phyloP scores from a whole-genome alignment of 2,888 invertebrate genomes.

The Hyposoter dolosus region DNA sequence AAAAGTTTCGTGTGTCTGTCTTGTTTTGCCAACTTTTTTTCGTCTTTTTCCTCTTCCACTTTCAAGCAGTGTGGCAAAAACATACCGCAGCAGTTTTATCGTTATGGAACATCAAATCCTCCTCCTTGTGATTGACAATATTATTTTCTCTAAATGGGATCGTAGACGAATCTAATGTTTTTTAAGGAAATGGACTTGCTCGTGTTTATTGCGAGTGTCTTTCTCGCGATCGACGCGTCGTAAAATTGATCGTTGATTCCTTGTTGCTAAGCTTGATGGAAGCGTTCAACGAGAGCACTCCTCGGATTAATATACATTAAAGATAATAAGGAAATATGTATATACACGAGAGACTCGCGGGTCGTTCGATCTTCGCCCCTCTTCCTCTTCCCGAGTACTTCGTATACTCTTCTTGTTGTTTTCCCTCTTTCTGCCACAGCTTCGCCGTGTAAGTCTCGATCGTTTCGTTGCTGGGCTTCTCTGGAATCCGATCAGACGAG shows the following conservation, averaged over 20 bases:
- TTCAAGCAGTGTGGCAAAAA: neutral
- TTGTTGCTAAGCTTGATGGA: constrained; percentile 1
- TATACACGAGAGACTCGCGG: neutral
- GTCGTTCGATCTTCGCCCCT: constrained; percentile 39
- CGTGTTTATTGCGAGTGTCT: neutral
- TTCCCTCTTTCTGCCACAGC: constrained; percentile 18
- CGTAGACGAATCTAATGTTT: neutral
- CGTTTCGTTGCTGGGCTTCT: constrained; percentile 24
- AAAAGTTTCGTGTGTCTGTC: constrained; percentile 20
- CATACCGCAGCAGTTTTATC: neutral
- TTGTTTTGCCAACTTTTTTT: neutral
- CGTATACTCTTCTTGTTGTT: constrained; percentile 25
- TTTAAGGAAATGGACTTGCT: neutral
- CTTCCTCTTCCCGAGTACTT: constrained; percentile 32
- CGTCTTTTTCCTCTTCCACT: neutral
- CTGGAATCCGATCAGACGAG: constrained; percentile 60
- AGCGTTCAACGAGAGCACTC: constrained; percentile 15
- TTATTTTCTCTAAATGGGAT: neutral
- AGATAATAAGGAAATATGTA: constrained; percentile 42
- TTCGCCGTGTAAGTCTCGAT: constrained; percentile 27
- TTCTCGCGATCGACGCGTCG: neutral
- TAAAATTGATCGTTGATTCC: neutral
- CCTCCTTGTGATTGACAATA: neutral
- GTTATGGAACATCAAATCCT: neutral
- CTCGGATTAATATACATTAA: constrained; percentile 32